phyloP scores from a whole-genome alignment of 2,113 vertebrate genomes.

The Tonatia bakeri region DNA sequence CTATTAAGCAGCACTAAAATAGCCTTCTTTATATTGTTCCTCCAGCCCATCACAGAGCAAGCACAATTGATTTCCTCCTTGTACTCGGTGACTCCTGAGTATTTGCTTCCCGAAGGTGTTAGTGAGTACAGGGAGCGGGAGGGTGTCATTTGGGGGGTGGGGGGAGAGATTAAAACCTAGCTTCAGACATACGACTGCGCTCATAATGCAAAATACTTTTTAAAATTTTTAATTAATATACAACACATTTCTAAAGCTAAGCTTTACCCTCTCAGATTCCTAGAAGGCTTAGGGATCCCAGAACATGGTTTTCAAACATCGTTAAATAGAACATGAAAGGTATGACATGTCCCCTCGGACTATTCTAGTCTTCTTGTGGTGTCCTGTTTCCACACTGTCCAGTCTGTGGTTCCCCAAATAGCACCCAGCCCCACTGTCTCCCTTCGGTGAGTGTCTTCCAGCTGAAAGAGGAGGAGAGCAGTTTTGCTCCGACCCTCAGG shows the following conservation, averaged over 20 bases:
- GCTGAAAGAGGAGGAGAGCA: neutral
- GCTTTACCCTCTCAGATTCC: neutral
- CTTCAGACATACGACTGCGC: neutral
- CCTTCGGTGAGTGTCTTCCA: neutral
- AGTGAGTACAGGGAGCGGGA: neutral
- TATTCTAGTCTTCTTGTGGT: neutral
- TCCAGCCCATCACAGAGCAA: neutral
- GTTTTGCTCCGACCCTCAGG: neutral
- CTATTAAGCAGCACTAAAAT: neutral
- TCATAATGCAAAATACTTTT: neutral
- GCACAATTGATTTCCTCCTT: neutral
- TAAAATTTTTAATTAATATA: neutral
- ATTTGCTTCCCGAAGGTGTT: neutral
- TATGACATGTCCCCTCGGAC: fast-evolving
- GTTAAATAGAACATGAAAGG: neutral
- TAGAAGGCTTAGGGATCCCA: neutral
- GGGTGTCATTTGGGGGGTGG: neutral
- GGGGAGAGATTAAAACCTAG: neutral
- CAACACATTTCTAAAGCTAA: neutral
- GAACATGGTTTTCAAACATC: neutral
- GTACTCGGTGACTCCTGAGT: neutral
- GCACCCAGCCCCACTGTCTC: too few species aligned
- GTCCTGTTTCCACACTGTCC: neutral
- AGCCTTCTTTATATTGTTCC: neutral
- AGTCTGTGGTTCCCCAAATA: neutral